These are phyloP conservation scores for Schizaphis graminum DNA, from an alignment of 2,888 invertebrate species.

Conservation along the genomic window DNA sequence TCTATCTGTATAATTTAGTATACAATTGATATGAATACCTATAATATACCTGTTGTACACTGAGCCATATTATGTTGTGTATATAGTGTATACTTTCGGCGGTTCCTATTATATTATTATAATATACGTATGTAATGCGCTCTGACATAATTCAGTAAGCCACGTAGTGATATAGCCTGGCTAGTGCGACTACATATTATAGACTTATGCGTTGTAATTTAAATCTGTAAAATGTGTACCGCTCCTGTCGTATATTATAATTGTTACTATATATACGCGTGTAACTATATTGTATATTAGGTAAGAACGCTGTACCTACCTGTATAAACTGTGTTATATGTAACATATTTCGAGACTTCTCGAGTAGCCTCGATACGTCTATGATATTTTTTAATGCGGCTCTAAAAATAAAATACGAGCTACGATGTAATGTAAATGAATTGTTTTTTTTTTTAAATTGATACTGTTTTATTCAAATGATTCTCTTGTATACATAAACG, in stretches of 20 bases:
- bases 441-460: constrained; percentile 19
- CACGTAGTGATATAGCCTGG: not conserved
- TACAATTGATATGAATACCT: not conserved
- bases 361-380: constrained; percentile 3
- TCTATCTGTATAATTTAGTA: not conserved
- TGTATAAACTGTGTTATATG: not conserved
- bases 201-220: constrained; percentile 1
- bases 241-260: not conserved
- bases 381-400: constrained; percentile 1
- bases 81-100: not conserved
- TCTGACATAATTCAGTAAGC: not conserved
- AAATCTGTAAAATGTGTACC: constrained; percentile 5
- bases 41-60: not conserved
- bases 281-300: not conserved
- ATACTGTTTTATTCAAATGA: constrained; percentile 44
- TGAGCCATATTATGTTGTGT: not conserved
- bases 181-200: not conserved
- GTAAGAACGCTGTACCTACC: not conserved
- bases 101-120: not conserved
- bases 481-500: not conserved
- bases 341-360: not conserved
- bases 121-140: not conserved
- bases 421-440: not conserved
- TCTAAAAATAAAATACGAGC: constrained; percentile 26
- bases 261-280: not conserved